Evolutionary conservation across 92 coral and sea anemone species (phyloP), one percentile per base, ranked within the genome.

Genomic region (Hydrozoanthus gracilis): DNA sequence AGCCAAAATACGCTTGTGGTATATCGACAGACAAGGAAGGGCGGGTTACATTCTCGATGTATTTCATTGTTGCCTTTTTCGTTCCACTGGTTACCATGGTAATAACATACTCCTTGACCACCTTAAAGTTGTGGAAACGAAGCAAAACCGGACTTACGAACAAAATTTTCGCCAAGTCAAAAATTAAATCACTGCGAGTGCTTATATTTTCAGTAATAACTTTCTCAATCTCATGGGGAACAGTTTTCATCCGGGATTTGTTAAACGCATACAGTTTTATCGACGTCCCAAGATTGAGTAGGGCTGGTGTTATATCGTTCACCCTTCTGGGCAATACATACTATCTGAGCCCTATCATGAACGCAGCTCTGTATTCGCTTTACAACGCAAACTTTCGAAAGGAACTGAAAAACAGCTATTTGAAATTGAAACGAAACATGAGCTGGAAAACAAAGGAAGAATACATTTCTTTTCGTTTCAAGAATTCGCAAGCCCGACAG

Each of bases 341-440:
- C 15, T 80, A 65, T 65, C 8, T 65, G 0, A 80, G 85, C 55
- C 85, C 85, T 1, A 48, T 80, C 16, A 18, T 80, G n/a, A 80
- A 80, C 74, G 69, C 85, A 0, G 17, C 39, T 66, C 75, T 80
- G 13, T 80, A 80, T 80, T 80, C 85, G n/a, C 50, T 80, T 17
- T 80, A 80, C 85, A 80, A 80, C 8, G 75, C 85, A 51, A 65
- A 65, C 27, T 80, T 80, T 51, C 74, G 85, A 64, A 80, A 66
- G 15, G 85, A 80, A 62, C 2, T 64, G 48, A 80, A 49, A 65
- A 64, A 64, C 46, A 49, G 73, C 15, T 80, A 16, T 39, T 64
- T 12, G 44, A 48, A 47, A 66, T 4, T 80, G 6, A 13, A 4
- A 51, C 51, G 85, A 45, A 62, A 47, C 52, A 11, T 79, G 11